Evolutionary conservation across 2,888 invertebrate genomes (phyloP).

Genomic region (Meghimatium bilineatum): DNA sequence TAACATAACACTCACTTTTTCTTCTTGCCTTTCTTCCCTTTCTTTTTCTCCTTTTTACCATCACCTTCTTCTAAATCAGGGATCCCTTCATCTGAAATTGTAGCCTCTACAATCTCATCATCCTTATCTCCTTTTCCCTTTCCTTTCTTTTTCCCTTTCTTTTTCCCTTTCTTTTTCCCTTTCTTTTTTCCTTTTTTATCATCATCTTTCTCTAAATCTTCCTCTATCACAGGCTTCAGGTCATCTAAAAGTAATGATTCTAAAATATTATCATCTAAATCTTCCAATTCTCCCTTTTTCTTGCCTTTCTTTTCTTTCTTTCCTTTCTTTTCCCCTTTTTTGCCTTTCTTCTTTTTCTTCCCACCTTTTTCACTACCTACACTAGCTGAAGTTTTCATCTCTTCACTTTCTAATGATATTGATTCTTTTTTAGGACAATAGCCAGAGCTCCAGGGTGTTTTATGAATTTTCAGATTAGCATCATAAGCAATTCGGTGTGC

Average conservation of each 20-base stretch:
- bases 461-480: neutral
- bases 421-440: neutral
- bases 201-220: neutral
- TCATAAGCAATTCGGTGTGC: constrained; percentile 10
- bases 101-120: neutral
- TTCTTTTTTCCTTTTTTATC: neutral
- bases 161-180: neutral
- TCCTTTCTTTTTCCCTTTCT: neutral
- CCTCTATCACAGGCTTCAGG: neutral
- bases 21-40: neutral
- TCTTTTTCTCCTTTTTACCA: neutral
- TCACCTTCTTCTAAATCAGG: neutral
- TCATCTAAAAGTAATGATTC: too few species aligned
- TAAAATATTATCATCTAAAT: neutral
- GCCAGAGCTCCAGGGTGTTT: constrained; percentile 17
- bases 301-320: neutral
- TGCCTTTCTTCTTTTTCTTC: neutral
- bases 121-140: neutral
- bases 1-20: neutral
- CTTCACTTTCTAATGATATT: neutral
- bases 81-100: neutral
- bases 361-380: neutral
- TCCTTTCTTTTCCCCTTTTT: neutral
- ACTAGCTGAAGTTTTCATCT: too few species aligned
- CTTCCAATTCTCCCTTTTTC: neutral